A percentile compares a stretch with the other conserved stretches of the same genome.
Evolutionary conservation across 2,113 vertebrate species (phyloP).

Genomic region (Odontophorus gujanensis): DNA sequence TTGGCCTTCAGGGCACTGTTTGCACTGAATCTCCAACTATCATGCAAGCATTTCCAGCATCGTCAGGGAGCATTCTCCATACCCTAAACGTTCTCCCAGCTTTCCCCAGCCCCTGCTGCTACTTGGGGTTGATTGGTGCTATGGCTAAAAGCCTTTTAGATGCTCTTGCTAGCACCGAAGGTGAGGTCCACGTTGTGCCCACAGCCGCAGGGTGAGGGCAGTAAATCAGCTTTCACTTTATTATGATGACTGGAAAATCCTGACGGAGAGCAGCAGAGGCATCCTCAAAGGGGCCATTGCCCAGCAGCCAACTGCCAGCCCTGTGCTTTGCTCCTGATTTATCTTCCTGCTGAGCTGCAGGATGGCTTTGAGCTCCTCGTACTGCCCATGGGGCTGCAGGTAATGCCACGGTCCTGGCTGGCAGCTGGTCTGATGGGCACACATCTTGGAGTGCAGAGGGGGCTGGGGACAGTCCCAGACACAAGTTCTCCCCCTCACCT

Average conservation of each 20-base stretch:
- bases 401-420: neutral
- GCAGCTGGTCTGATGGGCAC: too few species aligned
- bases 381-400: rapidly evolving
- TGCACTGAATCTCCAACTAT: constrained; percentile 50
- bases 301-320: neutral
- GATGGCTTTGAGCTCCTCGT: neutral
- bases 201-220: neutral
- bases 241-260: constrained; percentile 15
- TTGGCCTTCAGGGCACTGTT: constrained; percentile 3
- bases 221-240: constrained; percentile 54
- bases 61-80: neutral
- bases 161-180: neutral
- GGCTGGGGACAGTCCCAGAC: neutral
- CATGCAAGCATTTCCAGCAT: constrained; percentile 11
- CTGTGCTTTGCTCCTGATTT: neutral
- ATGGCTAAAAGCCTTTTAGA: neutral
- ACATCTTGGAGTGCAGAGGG: neutral
- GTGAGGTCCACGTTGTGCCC: neutral
- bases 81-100: constrained; percentile 9
- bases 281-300: constrained; percentile 48
- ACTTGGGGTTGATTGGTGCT: neutral
- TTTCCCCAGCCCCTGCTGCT: rapidly evolving
- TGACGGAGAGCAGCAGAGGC: neutral
- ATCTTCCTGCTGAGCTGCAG: neutral
- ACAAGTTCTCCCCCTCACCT: neutral